Conservation (phyloP, 1,140 invertebrate species). For the Calliphora vicina region DNA sequence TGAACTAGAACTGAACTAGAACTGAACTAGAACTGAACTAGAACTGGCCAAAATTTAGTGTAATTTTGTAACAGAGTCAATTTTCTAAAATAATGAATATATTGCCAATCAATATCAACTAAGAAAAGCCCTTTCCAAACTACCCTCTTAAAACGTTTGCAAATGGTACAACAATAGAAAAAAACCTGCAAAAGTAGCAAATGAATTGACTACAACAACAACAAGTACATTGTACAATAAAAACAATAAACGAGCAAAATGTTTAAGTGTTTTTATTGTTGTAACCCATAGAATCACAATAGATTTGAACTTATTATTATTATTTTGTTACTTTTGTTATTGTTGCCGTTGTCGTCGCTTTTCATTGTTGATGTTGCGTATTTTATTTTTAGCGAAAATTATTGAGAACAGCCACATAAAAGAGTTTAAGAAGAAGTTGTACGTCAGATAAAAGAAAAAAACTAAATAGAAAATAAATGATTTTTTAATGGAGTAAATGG, state of each 20-base stretch:
- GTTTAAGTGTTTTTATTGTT: neutral
- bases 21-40: no score
- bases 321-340: neutral
- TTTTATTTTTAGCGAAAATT: neutral
- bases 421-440: neutral
- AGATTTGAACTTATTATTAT: conserved; percentile 8
- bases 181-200: neutral
- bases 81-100: no score
- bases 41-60: no score
- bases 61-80: no score
- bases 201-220: neutral
- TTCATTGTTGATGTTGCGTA: neutral
- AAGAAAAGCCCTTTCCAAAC: no score
- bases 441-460: no score
- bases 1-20: no score
- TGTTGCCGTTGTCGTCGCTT: neutral
- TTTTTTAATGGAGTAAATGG: neutral
- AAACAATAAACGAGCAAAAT: neutral
- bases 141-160: no score
- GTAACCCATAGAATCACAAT: neutral
- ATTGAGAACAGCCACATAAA: no score
- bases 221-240: neutral
- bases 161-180: no score
- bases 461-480: neutral
- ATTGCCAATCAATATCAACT: no score